Conservation (phyloP, 2,888 invertebrate genomes). For the Dynastes maya region DNA sequence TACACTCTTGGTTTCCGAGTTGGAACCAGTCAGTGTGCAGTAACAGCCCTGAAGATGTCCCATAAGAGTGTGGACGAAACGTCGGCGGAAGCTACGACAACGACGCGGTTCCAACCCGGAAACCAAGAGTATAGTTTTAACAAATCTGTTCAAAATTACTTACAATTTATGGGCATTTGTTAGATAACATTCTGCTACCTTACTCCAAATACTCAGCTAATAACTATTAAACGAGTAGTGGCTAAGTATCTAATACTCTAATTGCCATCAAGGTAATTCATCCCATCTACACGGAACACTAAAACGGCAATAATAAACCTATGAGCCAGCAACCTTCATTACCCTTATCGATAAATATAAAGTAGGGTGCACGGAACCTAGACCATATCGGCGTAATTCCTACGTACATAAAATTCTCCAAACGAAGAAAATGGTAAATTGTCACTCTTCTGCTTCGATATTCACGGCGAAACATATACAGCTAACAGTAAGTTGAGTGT, state of each 20-base stretch:
- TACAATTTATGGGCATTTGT: too few relatives aligned
- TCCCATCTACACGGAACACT: constrained; percentile 8
- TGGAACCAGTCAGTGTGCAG: too few relatives aligned
- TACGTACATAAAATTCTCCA: constrained; percentile 22
- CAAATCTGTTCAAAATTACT: too few relatives aligned
- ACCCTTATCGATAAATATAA: constrained; percentile 17
- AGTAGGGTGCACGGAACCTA: background rate
- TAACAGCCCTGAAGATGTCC: too few relatives aligned
- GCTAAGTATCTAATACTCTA: background rate
- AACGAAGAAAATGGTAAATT: constrained; percentile 40
- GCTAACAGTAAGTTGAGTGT: constrained; percentile 6
- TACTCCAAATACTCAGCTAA: background rate
- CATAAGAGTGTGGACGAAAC: too few relatives aligned
- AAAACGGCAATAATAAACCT: constrained; percentile 33
- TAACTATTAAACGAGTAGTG: background rate
- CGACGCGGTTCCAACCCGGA: too few relatives aligned
- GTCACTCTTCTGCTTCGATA: constrained; percentile 38
- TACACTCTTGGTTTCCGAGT: too few relatives aligned
- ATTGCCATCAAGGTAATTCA: constrained; percentile 25
- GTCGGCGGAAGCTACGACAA: too few relatives aligned
- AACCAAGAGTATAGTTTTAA: too few relatives aligned
- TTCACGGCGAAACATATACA: constrained; percentile 29
- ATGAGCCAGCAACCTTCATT: constrained; percentile 14
- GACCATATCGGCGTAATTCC: background rate
- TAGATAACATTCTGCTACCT: background rate